phyloP scores from a whole-genome alignment of 2,888 invertebrate species.

The Allygus modestus region DNA sequence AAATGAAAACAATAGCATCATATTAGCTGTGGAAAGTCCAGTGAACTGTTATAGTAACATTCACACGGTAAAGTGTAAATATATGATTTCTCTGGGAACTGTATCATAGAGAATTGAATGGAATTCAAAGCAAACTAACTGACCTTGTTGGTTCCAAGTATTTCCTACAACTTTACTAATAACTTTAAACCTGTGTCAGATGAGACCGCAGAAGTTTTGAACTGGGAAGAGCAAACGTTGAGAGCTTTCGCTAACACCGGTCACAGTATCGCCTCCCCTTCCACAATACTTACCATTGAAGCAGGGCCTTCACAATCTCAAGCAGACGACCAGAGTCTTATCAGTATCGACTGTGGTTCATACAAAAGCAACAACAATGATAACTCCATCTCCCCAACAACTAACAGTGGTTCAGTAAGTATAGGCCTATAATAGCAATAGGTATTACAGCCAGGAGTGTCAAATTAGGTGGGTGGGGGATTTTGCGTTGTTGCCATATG shows the following conservation, averaged over 20 bases:
- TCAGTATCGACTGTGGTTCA: conserved; percentile 49
- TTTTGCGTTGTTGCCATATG: too few species aligned
- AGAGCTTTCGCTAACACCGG: conserved; percentile 40
- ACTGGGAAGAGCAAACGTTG: conserved; percentile 54
- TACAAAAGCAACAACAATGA: neutral
- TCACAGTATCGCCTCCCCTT: neutral
- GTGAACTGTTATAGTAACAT: too few species aligned
- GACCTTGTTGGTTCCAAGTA: too few species aligned
- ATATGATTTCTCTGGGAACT: too few species aligned
- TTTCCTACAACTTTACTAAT: too few species aligned
- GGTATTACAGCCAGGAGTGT: too few species aligned
- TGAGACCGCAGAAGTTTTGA: conserved; percentile 21
- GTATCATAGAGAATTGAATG: too few species aligned
- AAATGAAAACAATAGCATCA: too few species aligned
- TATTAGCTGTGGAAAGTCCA: too few species aligned
- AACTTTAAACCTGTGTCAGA: neutral
- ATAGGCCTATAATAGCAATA: neutral
- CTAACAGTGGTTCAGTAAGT: neutral
- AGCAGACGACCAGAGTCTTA: conserved; percentile 9
- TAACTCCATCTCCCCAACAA: neutral
- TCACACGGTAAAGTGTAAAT: too few species aligned
- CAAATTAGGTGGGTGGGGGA: too few species aligned
- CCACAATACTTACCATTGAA: conserved; percentile 24
- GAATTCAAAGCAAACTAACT: too few species aligned
- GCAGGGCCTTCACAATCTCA: neutral